Conservation (phyloP, 2,113 vertebrate genomes). For the Cynopterus brachyotis region DNA sequence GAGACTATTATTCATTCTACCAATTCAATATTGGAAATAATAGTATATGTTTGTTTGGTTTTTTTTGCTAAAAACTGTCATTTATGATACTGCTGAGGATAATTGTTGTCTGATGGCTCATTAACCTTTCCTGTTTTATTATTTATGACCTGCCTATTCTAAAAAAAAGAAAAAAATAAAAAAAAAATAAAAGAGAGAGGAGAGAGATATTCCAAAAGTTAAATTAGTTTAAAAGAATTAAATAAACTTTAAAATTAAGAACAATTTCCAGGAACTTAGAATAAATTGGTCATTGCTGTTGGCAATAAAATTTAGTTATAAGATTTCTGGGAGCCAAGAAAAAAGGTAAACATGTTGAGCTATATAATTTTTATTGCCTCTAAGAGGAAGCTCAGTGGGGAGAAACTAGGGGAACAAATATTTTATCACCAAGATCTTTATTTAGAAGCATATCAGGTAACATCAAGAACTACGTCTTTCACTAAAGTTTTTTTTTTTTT, state of each 20-base stretch:
- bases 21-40: neutral
- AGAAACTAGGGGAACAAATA: neutral
- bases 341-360: conserved; percentile 25
- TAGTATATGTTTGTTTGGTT: neutral
- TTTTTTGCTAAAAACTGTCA: neutral
- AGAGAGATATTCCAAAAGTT: neutral
- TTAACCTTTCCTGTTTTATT: neutral
- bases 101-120: neutral
- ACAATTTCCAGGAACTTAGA: conserved; percentile 36
- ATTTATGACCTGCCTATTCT: neutral
- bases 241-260: conserved; percentile 22
- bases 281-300: conserved; percentile 12
- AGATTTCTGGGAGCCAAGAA: conserved; percentile 31
- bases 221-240: conserved; percentile 38
- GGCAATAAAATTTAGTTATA: conserved; percentile 26
- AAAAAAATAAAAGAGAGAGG: no score
- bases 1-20: neutral
- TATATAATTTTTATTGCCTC: conserved; percentile 43
- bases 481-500: neutral
- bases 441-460: neutral
- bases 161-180: neutral
- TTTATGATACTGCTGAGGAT: neutral
- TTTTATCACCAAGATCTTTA: neutral
- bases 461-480: neutral
- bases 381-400: neutral